These are phyloP conservation scores for Myiopsitta monachus DNA, from an alignment of 2,113 vertebrate genomes.

Conservation along the genomic window DNA sequence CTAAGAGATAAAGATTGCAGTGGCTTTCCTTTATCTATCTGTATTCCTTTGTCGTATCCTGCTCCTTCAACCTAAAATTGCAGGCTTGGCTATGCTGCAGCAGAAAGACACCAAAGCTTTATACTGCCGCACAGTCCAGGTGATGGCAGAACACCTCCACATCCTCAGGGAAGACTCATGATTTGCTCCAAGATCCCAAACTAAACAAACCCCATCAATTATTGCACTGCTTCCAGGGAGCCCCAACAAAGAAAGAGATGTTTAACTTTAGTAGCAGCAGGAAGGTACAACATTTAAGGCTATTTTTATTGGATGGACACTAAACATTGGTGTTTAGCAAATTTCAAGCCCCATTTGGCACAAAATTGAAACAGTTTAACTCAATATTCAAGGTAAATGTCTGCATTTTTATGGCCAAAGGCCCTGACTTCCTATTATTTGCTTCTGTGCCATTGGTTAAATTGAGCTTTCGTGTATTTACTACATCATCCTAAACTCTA, in stretches of 20 bases:
- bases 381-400: constrained; percentile 68
- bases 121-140: background rate
- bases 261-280: background rate
- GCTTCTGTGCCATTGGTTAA: constrained; percentile 61
- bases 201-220: background rate
- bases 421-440: constrained; percentile 53
- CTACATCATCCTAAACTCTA: constrained; percentile 45
- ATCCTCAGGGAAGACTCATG: background rate
- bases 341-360: constrained; percentile 73
- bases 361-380: constrained; percentile 69
- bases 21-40: background rate
- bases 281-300: constrained; percentile 38
- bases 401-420: constrained; percentile 66
- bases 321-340: constrained; percentile 27
- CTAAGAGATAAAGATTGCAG: background rate
- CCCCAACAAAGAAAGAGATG: background rate
- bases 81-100: background rate
- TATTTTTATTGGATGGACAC: constrained; percentile 50
- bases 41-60: background rate
- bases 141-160: background rate
- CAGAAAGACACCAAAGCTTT: background rate
- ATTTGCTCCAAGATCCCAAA: background rate
- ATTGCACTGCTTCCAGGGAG: background rate
- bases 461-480: constrained; percentile 64
- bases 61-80: background rate